Evolutionary conservation across 2,797 vertebrate species (phyloP), one percentile per base, ranked within the genome.

Genomic region (Hyperoplus lanceolatus): DNA sequence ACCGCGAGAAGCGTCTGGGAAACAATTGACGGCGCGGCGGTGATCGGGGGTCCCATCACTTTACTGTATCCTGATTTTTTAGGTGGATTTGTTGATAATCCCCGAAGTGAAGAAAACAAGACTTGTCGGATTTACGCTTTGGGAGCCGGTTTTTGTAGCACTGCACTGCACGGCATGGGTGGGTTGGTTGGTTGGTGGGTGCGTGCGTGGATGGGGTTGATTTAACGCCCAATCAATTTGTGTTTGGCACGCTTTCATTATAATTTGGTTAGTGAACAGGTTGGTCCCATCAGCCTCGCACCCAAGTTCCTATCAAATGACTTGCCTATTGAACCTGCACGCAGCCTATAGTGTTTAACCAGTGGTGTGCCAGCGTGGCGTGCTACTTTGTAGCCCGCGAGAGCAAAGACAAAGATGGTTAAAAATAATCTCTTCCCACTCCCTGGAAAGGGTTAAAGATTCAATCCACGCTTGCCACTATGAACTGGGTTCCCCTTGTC

Each of bases 401-500:
- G 70, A 58, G 64, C 56, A 69, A 77, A 83, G 43, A 67, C 61
- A 73, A 57, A 86, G 60, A 72, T 70, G 73, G 48, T 72, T 62
- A 39, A 59, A 68, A 29, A 29, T 29, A 29, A 50, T 75, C 66
- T 59, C 76, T 42, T 43, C 11, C 78, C 71, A 18, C 66, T 78
- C 77, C 81, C 69, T 62, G 82, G 51, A 69, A 83, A 82, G 86
- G 89, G 90, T 91, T 90, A 90, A 85, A 75, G 73, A 84, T 86
- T 83, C 82, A 85, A 78, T 78, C 80, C 89, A 84, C 68, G 82
- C 83, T 64, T 79, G 65, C 73, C 76, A 80, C 82, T 80, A 67
- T 72, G 87, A 86, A 88, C 90, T 87, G 92, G 83, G 73, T 89
- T 85, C 86, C 86, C 85, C 91, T 86, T 88, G 91, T 90, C 85